Evolutionary conservation across 2,888 invertebrate species (phyloP), one percentile per base, ranked within the genome.

Genomic region (Galerucella calmariensis): DNA sequence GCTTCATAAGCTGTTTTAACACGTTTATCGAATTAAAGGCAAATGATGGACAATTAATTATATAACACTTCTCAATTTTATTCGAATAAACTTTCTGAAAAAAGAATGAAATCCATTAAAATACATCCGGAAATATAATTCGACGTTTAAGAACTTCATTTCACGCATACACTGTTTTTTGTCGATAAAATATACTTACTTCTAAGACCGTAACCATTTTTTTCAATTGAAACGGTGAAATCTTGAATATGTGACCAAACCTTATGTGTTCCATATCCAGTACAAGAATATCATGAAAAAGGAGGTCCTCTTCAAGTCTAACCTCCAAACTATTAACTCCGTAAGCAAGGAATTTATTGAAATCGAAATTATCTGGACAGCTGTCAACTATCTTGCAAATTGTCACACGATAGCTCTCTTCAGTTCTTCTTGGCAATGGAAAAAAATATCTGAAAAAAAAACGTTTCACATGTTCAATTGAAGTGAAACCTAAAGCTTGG

Each of bases 251-350:
- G 76, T 89, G 88, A 0, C 86, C 84, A 8, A 89, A 80, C 1
- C 85, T 85, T 1, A 85, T 77, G 1, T 85, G 80, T 48, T 86
- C 84, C 73, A 89, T 82, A 71, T 90, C 90, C 11, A 88, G 70
- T 0, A 90, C 80, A 85, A 88, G 86, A 48, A 89, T 86, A 66
- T 89, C 89, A 4, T 85, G 86, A 0, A 88, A 76, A 72, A 87
- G 85, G 74, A 88, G 88, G 77, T 90, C 90, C 67, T 87, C 85
- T 67, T 85, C 86, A n/a, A 89, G 72, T 76, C 89, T 84, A 46
- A 90, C 82, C 69, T 90, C 90, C 1, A 84, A 85, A 80, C 88
- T 86, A 85, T 89, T 88, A 51, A 88, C 86, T 10, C 88, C 84
- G 67, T 88, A 88, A 46, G 86, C 85, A 41, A 88, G 83, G 10